These are phyloP conservation scores for Bimastos eiseni DNA, from an alignment of 2,888 invertebrate species.

Conservation along the genomic window DNA sequence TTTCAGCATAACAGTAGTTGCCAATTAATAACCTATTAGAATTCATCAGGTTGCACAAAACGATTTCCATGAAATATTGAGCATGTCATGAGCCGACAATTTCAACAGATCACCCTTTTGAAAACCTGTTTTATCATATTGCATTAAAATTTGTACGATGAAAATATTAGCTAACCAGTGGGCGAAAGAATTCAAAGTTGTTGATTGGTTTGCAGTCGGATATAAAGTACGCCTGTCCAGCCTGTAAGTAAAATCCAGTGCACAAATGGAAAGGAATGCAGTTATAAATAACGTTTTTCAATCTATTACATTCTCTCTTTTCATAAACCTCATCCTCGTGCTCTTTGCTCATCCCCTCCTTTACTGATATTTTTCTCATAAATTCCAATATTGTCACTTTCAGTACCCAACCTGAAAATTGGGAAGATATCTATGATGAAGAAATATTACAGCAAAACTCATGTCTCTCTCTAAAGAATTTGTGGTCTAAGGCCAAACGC, in stretches of 20 bases:
- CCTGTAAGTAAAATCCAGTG: constrained; percentile 49
- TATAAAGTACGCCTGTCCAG: constrained; percentile 63
- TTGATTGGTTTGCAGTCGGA: constrained; percentile 63
- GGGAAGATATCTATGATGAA: not conserved
- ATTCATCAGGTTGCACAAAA: constrained; percentile 1
- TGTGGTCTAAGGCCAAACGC: not conserved
- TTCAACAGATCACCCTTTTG: not conserved
- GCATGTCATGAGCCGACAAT: not conserved
- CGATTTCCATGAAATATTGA: not conserved
- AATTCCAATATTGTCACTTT: not conserved
- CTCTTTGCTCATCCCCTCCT: not conserved
- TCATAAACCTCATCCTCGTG: not conserved
- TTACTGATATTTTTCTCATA: not conserved
- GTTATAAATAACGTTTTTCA: not conserved
- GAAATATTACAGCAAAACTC: not conserved
- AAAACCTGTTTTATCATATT: not conserved
- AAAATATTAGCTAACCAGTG: constrained; percentile 53
- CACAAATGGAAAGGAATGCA: not conserved
- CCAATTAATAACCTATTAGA: not conserved
- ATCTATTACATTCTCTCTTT: not conserved
- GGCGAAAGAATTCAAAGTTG: constrained; percentile 62
- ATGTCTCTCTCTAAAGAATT: not conserved
- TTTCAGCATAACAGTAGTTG: not conserved
- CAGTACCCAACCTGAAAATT: not conserved
- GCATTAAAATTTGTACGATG: not conserved